phyloP scores from a whole-genome alignment of 2,113 vertebrate species.

The Sitta europaea region DNA sequence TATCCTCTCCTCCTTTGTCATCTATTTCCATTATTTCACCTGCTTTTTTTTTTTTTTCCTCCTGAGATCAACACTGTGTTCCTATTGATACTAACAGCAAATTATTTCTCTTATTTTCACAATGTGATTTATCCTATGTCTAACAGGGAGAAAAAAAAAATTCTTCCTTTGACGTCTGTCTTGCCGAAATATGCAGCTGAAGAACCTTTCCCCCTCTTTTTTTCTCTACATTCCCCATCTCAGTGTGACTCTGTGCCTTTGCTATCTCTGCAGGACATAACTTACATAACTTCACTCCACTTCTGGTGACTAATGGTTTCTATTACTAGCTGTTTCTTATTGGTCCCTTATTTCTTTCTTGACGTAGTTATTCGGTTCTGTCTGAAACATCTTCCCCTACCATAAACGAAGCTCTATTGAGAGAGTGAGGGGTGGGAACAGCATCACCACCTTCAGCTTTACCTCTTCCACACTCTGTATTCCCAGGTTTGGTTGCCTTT shows the following conservation, averaged over 20 bases:
- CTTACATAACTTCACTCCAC: not conserved
- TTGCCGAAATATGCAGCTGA: not conserved
- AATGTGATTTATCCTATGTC: not conserved
- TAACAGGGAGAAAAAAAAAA: not conserved
- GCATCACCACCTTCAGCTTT: not conserved
- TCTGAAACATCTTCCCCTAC: not conserved
- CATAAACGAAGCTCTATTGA: not conserved
- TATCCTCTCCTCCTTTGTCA: not conserved
- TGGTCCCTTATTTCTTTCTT: not conserved
- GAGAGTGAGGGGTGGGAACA: not conserved
- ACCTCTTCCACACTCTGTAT: not conserved
- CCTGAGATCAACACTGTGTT: not conserved
- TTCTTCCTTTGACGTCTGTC: not conserved
- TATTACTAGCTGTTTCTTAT: not conserved
- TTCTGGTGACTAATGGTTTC: not conserved
- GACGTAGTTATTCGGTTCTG: not conserved
- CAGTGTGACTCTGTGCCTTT: not conserved
- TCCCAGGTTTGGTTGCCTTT: not conserved
- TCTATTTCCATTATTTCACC: not conserved
- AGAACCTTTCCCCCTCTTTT: rapidly evolving
- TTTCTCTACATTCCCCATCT: not conserved
- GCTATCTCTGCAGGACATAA: not conserved
- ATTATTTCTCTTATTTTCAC: not conserved
- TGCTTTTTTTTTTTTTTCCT: not conserved
- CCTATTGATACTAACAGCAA: not conserved